These are phyloP conservation scores for Urosaurus nigricauda DNA, from an alignment of 2,797 vertebrate species.

Conservation along the genomic window DNA sequence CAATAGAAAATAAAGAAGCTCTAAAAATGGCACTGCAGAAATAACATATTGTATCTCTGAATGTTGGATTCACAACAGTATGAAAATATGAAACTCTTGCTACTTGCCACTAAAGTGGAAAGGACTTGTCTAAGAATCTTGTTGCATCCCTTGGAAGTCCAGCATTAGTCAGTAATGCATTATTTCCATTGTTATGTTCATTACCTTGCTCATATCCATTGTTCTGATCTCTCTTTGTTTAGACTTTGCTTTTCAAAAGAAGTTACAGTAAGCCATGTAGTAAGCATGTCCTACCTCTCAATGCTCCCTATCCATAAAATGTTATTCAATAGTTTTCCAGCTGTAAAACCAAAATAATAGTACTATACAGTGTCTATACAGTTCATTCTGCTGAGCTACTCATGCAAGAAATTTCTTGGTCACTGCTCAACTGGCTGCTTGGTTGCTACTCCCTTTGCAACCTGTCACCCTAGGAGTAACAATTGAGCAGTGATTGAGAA, in stretches of 20 bases:
- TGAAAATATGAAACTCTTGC: neutral
- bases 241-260: neutral
- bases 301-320: neutral
- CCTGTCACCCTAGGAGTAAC: too few species aligned
- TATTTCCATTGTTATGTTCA: neutral
- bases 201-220: neutral
- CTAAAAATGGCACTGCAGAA: neutral
- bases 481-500: too few species aligned
- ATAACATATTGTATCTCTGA: neutral
- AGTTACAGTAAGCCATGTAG: neutral
- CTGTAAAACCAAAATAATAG: neutral
- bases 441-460: too few species aligned
- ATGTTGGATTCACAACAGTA: neutral
- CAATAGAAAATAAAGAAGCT: too few species aligned
- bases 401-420: too few species aligned
- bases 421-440: too few species aligned
- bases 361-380: neutral
- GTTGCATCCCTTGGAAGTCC: neutral
- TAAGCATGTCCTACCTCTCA: neutral
- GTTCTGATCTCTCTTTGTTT: neutral
- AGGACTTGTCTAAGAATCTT: neutral
- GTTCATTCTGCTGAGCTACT: neutral
- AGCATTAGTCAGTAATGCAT: neutral
- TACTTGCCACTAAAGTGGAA: too few species aligned
- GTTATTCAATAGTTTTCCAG: neutral